Percentiles rank a stretch among this genome's conserved stretches.
phyloP scores from a whole-genome alignment of 2,797 vertebrate species.

The Buphagus erythrorhynchus region DNA sequence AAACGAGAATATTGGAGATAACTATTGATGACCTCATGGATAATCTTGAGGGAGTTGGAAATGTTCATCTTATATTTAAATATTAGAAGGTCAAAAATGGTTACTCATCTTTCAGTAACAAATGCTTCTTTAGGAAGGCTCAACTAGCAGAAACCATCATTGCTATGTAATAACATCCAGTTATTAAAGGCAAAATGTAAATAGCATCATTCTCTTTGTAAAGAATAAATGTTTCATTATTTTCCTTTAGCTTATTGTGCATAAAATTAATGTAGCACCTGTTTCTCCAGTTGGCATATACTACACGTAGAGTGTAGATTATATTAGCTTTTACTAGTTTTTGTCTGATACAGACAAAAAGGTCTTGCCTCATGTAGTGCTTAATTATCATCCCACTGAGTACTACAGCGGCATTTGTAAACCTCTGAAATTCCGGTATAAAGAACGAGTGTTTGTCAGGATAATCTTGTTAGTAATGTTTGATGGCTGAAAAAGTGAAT shows the following conservation, averaged over 20 bases:
- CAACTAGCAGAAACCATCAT: background rate
- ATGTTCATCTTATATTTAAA: background rate
- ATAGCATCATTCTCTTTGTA: background rate
- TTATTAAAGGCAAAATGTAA: background rate
- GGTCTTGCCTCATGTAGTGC: background rate
- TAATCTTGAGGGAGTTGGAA: background rate
- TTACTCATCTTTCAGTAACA: background rate
- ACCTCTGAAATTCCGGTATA: background rate
- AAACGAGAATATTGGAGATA: background rate
- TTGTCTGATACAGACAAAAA: background rate
- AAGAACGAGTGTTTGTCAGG: background rate
- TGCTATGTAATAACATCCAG: background rate
- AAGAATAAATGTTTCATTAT: background rate
- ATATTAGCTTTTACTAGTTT: background rate
- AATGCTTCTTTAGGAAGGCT: background rate
- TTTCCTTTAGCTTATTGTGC: background rate
- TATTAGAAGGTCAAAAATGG: background rate
- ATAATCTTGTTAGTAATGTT: background rate
- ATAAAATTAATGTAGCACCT: background rate
- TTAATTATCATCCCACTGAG: background rate
- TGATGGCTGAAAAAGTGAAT: background rate
- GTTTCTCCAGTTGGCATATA: background rate
- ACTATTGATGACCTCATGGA: background rate
- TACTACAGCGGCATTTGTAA: background rate
- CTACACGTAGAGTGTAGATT: background rate